Base-by-base conservation (phyloP, 2,797 vertebrate species). In the Lacerta agilis region DNA sequence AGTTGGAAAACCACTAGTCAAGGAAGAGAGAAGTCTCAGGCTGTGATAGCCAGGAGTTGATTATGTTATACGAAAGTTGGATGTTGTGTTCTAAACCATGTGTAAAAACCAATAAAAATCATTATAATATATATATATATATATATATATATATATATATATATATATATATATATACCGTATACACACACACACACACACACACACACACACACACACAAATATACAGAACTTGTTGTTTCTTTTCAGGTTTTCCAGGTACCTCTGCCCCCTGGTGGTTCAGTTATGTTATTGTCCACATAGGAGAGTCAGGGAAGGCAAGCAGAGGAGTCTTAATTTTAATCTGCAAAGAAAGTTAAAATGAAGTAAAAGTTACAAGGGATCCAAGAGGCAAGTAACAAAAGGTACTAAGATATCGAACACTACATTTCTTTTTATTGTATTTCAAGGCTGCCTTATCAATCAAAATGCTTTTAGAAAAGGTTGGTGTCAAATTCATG, bases 391-490 rank as follows among this genome's bases (percentile, higher is more conserved):
- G 45, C 9, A 45, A 64, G 10, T 79, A 71, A 73, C 79, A 90
- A 73, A 79, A 93, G 11, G 85, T 87, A 86, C 29, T 85, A 72
- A 86, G 38, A 88, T 87, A 90, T 38, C 67, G 90, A 94, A 80
- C 6, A 58, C 75, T 91, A 2, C 45, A 76, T 91, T 92, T 18
- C 13, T 91, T 90, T 90, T 85, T 90, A 85, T 80, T 90, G 1
- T 49, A 84, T 93, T 93, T 94, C 89, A 90, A 94, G 87, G 49
- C 71, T 90, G 2, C 1, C 8, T 2, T 90, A 90, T 92, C 83
- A 92, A 86, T 94, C 80, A 94, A 92, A 89, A 82, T 75, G 85
- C 0, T 87, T 91, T 75, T 85, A 58, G 88, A 55, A 20, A 92
- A 94, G 49, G 9, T 76, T 94, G 36, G 45, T 89, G 45, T 87